A percentile compares a stretch with the other conserved stretches of the same genome.
phyloP scores from a whole-genome alignment of 2,888 invertebrate genomes.

The Liopterus haemorrhoidalis region DNA sequence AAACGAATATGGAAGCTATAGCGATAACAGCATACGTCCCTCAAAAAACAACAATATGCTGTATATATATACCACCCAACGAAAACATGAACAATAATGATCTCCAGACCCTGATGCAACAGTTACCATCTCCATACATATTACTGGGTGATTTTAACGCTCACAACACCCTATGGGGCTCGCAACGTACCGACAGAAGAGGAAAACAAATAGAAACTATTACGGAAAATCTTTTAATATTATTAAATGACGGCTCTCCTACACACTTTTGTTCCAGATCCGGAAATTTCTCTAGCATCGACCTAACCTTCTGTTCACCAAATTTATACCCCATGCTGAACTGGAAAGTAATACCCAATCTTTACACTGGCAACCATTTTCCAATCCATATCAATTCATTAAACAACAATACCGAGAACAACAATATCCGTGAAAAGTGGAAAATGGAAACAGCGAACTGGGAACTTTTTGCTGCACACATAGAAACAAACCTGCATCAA shows the following conservation, averaged over 20 bases:
- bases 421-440: constrained; percentile 3
- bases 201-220: constrained; percentile 28
- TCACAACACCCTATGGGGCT: constrained; percentile 28
- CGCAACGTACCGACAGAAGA: constrained; percentile 19
- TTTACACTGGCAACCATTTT: constrained; percentile 29
- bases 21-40: too few species aligned
- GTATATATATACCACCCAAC: constrained; percentile 24
- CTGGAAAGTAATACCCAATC: constrained; percentile 12
- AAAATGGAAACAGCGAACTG: not conserved
- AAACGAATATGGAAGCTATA: too few species aligned
- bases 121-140: constrained; percentile 32
- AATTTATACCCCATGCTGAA: constrained; percentile 12
- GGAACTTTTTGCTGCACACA: not conserved
- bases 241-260: constrained; percentile 13
- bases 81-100: not conserved
- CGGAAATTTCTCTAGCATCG: constrained; percentile 22
- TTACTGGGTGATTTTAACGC: constrained; percentile 33
- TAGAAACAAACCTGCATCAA: not conserved
- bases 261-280: constrained; percentile 28
- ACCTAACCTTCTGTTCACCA: constrained; percentile 23
- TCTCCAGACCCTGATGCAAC: constrained; percentile 22
- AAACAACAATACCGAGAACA: not conserved
- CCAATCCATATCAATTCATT: constrained; percentile 17
- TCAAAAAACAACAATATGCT: too few species aligned
- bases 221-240: constrained; percentile 21